These are phyloP conservation scores for Mormyrus hasselquistii DNA, from an alignment of 2,797 vertebrate species.

Conservation along the genomic window DNA sequence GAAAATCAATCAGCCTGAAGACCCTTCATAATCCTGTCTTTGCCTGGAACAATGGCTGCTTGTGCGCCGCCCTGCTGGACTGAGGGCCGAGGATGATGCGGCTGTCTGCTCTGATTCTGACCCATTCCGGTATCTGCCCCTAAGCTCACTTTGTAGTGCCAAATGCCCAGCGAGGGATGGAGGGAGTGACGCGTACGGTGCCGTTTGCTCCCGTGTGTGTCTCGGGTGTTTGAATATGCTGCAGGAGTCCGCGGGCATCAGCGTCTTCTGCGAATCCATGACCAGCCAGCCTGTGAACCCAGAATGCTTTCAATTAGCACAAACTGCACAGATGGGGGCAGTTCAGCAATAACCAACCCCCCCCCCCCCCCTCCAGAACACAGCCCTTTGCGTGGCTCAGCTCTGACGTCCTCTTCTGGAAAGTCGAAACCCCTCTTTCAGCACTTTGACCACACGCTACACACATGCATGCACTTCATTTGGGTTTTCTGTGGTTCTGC, in stretches of 20 bases:
- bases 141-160: slow-evolving; percentile 92
- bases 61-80: slow-evolving; percentile 95
- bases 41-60: slow-evolving; percentile 98
- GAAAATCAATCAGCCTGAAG: slow-evolving; percentile 99
- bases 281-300: slow-evolving; percentile 70
- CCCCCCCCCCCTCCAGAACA: slow-evolving; percentile 77
- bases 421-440: not conserved
- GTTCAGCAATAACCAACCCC: slow-evolving; percentile 81
- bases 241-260: slow-evolving; percentile 87
- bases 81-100: slow-evolving; percentile 93
- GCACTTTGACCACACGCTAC: not conserved
- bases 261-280: slow-evolving; percentile 96
- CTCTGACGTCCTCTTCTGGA: slow-evolving; percentile 64
- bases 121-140: slow-evolving; percentile 92
- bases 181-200: not conserved
- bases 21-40: slow-evolving; percentile 98
- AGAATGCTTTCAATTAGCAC: slow-evolving; percentile 98
- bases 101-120: slow-evolving; percentile 99
- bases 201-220: not conserved
- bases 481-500: not conserved
- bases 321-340: slow-evolving; percentile 96
- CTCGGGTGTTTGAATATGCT: not conserved
- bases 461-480: not conserved
- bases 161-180: slow-evolving; percentile 47
- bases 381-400: slow-evolving; percentile 71